phyloP scores from a whole-genome alignment of 2,113 vertebrate species.

The Pontoporia blainvillei region DNA sequence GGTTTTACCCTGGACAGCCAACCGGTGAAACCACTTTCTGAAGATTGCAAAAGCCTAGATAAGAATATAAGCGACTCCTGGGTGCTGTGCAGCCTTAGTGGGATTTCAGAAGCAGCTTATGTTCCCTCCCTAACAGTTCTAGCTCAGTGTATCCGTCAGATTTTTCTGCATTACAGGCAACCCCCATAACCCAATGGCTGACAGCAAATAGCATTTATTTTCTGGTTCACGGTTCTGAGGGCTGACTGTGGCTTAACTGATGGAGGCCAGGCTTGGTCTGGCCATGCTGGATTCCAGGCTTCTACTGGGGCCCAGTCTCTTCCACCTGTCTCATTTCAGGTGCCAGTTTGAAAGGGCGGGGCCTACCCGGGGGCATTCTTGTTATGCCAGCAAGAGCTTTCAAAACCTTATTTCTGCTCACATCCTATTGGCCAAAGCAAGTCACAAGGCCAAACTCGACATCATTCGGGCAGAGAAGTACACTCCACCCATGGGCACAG shows the following conservation, averaged over 20 bases:
- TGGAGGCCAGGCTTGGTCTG: background rate
- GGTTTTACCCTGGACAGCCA: background rate
- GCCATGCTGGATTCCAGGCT: background rate
- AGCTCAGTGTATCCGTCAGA: background rate
- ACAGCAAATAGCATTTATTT: background rate
- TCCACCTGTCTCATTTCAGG: background rate
- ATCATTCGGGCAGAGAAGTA: background rate
- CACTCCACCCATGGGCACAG: background rate
- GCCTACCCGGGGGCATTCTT: background rate
- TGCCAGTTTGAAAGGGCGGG: background rate
- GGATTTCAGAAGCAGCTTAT: background rate
- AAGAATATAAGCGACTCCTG: background rate
- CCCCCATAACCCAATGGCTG: background rate
- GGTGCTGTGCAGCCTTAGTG: background rate
- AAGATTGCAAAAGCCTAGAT: background rate
- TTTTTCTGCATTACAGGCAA: background rate
- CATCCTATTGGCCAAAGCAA: background rate
- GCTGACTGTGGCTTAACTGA: background rate
- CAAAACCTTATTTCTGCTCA: background rate
- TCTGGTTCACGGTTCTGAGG: background rate
- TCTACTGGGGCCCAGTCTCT: background rate
- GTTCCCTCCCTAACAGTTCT: background rate
- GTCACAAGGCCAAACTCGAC: background rate
- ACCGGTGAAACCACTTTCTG: background rate
- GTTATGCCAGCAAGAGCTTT: background rate